Percentiles rank a stretch among this genome's conserved stretches.
phyloP scores from a whole-genome alignment of 2,113 vertebrate genomes.

The Australoheros scitulus region DNA sequence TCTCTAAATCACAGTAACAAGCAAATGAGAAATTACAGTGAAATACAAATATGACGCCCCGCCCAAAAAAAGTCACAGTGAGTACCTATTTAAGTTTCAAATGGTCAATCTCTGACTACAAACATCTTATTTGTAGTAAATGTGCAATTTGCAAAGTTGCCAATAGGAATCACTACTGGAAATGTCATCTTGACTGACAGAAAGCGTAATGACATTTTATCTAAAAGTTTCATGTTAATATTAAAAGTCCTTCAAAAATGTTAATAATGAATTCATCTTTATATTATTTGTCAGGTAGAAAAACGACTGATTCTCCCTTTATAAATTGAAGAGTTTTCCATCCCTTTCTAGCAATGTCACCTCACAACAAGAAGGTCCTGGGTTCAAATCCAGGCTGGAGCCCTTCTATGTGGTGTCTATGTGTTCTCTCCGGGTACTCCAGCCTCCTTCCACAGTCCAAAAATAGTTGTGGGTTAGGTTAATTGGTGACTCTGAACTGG shows the following conservation, averaged over 20 bases:
- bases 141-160: neutral
- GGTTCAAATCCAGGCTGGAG: neutral
- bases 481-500: neutral
- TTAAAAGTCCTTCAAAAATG: neutral
- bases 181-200: neutral
- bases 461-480: neutral
- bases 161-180: too few relatives aligned
- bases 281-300: neutral
- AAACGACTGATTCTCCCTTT: neutral
- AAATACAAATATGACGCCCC: constrained; percentile 2
- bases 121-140: neutral
- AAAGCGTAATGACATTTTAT: neutral
- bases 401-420: neutral
- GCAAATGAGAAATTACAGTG: constrained; percentile 1
- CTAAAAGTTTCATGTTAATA: neutral
- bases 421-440: neutral
- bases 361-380: neutral
- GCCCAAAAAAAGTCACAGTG: neutral
- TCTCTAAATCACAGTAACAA: neutral
- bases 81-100: neutral
- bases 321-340: neutral
- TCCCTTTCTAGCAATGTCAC: neutral
- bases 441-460: neutral
- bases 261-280: neutral
- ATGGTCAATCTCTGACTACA: neutral